Percentiles rank a stretch among this genome's conserved stretches.
Conservation (phyloP, 2,113 vertebrate species). For the Heloderma charlesbogerti region DNA sequence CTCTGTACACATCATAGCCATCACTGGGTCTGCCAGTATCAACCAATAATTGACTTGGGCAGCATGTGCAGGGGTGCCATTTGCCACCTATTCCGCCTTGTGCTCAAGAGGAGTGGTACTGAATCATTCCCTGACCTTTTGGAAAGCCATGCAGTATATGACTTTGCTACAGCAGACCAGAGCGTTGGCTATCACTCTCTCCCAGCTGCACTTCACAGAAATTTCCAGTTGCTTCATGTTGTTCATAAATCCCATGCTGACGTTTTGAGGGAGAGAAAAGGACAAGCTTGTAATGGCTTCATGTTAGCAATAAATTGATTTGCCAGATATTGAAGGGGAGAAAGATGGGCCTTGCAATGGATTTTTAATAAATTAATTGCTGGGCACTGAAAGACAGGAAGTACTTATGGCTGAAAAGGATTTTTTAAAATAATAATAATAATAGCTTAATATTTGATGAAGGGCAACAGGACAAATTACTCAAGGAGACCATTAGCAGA, state of each 20-base stretch:
- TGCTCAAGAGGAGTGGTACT: not conserved
- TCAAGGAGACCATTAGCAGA: not conserved
- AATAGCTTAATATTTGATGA: not conserved
- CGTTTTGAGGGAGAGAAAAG: not conserved
- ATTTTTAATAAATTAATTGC: conserved; percentile 10
- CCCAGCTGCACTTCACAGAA: not conserved
- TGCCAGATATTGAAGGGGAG: not conserved
- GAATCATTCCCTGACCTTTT: not conserved
- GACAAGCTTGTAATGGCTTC: not conserved
- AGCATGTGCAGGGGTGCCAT: not conserved
- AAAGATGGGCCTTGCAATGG: not conserved
- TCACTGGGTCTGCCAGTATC: not conserved
- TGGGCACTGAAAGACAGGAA: not conserved
- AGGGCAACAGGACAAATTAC: not conserved
- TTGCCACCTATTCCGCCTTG: too few species aligned
- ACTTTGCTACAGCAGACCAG: not conserved
- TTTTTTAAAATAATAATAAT: not conserved
- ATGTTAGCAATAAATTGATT: conserved; percentile 18
- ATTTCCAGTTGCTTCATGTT: not conserved
- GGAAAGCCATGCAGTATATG: too few species aligned
- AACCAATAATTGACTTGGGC: not conserved
- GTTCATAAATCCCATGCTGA: conserved; percentile 2
- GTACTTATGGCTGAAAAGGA: not conserved
- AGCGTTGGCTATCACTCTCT: not conserved
- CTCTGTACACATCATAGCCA: not conserved